phyloP scores from a whole-genome alignment of 2,888 invertebrate species.

The Drosophila hawaiiensis region DNA sequence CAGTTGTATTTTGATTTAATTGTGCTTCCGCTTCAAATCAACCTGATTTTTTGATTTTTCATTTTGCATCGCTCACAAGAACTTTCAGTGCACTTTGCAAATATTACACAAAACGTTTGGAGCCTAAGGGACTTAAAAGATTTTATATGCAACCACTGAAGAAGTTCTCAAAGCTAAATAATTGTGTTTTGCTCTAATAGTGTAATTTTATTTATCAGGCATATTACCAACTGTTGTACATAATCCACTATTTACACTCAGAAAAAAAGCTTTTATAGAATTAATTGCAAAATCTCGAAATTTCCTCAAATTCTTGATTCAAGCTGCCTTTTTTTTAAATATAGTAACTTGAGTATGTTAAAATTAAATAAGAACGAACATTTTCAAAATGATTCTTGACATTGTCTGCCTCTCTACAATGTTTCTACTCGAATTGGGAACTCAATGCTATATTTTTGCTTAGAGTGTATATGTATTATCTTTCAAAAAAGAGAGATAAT shows the following conservation, averaged over 20 bases:
- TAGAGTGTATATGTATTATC: not conserved
- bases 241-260: not conserved
- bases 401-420: not conserved
- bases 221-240: too few relatives aligned
- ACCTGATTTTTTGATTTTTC: conserved; percentile 13
- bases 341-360: not conserved
- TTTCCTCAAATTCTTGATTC: not conserved
- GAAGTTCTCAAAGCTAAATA: not conserved
- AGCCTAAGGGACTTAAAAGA: not conserved
- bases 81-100: not conserved
- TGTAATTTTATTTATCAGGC: not conserved
- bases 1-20: conserved; percentile 27
- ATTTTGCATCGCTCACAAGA: not conserved
- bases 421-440: not conserved
- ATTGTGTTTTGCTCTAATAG: not conserved
- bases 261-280: not conserved
- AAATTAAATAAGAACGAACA: not conserved
- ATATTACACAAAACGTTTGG: not conserved
- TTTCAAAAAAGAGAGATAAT: conserved; percentile 45
- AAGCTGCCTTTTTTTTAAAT: not conserved
- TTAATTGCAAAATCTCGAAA: not conserved
- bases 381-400: not conserved
- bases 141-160: not conserved
- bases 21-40: conserved; percentile 10
- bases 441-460: not conserved